Conservation (phyloP, 1,140 invertebrate species). For the Drosophila tani region DNA sequence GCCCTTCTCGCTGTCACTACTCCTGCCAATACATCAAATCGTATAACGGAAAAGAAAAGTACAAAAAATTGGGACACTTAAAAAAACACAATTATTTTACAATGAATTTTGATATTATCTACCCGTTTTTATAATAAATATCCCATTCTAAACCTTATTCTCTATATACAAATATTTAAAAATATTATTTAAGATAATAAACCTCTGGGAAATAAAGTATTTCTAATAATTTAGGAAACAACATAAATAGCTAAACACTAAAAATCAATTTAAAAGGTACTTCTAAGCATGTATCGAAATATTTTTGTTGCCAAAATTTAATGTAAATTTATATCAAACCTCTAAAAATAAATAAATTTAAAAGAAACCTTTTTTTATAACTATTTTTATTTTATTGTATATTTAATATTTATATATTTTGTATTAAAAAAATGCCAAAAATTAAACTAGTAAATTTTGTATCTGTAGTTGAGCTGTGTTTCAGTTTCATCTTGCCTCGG, state of each 20-base stretch:
- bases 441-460: neutral
- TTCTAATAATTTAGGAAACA: too few species aligned
- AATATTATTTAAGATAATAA: too few species aligned
- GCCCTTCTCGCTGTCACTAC: constrained; percentile 23
- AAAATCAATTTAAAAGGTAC: neutral
- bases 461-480: neutral
- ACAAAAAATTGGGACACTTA: constrained; percentile 11
- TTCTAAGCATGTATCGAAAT: neutral
- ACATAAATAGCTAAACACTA: neutral
- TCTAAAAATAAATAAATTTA: neutral
- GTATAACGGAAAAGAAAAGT: neutral
- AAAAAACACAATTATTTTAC: neutral
- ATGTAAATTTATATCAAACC: neutral
- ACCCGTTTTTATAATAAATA: neutral
- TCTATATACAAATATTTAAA: too few species aligned
- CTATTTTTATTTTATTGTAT: too few species aligned
- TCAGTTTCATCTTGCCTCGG: constrained; percentile 24
- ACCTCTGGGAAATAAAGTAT: too few species aligned
- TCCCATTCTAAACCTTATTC: neutral
- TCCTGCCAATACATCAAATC: constrained; percentile 77
- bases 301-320: neutral
- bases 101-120: neutral
- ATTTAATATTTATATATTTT: too few species aligned
- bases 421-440: neutral
- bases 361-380: neutral